These are phyloP conservation scores for Ommatoiulus sabulosus DNA, from an alignment of 2,888 invertebrate genomes.

Conservation along the genomic window DNA sequence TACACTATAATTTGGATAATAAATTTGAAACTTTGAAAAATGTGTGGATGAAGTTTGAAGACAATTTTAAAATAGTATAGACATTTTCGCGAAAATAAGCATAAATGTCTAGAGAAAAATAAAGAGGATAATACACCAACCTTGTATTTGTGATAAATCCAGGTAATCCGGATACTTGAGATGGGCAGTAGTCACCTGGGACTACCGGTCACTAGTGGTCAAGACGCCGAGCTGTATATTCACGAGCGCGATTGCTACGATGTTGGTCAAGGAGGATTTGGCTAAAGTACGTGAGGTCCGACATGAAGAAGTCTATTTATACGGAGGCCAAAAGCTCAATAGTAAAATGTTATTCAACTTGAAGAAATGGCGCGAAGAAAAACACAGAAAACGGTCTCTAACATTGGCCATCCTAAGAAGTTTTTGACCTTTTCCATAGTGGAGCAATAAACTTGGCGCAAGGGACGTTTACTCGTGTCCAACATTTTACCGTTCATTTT, in stretches of 20 bases:
- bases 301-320: constrained; percentile 52
- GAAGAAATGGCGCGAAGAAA: constrained; percentile 45
- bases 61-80: neutral
- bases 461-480: constrained; percentile 52
- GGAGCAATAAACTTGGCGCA: constrained; percentile 47
- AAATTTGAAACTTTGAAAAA: neutral
- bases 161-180: neutral
- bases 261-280: neutral
- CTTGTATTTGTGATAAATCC: neutral
- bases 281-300: constrained; percentile 32
- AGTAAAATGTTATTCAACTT: constrained; percentile 52
- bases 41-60: too few species aligned
- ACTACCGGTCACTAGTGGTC: neutral
- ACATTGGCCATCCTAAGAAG: constrained; percentile 43
- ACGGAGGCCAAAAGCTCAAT: constrained; percentile 43
- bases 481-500: constrained; percentile 47
- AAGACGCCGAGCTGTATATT: neutral
- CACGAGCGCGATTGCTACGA: neutral
- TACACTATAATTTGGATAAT: too few species aligned
- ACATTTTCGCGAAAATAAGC: neutral
- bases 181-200: neutral
- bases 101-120: neutral
- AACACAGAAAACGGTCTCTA: constrained; percentile 49
- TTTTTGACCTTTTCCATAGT: constrained; percentile 49
- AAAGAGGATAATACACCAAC: neutral